Conservation (phyloP, 2,797 vertebrate species). For the Falco biarmicus region DNA sequence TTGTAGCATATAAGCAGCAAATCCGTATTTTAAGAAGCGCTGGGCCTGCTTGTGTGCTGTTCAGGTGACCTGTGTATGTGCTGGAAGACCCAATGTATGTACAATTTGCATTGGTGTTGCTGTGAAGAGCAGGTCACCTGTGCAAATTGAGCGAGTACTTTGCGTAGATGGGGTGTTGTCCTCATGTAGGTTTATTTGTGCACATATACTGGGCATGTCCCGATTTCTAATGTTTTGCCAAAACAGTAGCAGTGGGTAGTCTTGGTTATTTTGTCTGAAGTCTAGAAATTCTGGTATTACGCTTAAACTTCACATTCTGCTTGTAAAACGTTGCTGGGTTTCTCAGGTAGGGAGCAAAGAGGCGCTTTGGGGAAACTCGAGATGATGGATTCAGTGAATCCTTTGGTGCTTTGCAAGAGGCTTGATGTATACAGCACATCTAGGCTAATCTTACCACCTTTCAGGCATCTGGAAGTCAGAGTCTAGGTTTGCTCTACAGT, state of each 20-base stretch:
- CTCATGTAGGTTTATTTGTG: neutral
- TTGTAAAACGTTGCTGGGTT: neutral
- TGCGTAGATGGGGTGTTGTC: neutral
- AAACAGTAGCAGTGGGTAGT: neutral
- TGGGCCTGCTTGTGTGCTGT: neutral
- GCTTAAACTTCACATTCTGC: neutral
- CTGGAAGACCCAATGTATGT: neutral
- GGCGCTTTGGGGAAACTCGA: neutral
- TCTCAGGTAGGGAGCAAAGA: neutral
- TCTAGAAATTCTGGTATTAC: neutral
- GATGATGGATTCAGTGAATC: neutral
- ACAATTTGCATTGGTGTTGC: neutral
- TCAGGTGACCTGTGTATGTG: neutral
- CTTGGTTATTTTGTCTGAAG: neutral
- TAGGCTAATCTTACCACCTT: neutral
- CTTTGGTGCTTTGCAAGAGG: neutral
- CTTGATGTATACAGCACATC: neutral
- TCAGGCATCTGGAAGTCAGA: neutral
- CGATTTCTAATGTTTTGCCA: neutral
- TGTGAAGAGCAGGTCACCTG: neutral
- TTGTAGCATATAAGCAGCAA: neutral
- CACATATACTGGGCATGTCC: rapidly evolving
- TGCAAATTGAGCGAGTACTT: neutral
- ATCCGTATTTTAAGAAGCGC: neutral
- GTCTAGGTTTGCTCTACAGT: neutral